Evolutionary conservation across 2,113 vertebrate species (phyloP).

Genomic region (Fregata magnificens): DNA sequence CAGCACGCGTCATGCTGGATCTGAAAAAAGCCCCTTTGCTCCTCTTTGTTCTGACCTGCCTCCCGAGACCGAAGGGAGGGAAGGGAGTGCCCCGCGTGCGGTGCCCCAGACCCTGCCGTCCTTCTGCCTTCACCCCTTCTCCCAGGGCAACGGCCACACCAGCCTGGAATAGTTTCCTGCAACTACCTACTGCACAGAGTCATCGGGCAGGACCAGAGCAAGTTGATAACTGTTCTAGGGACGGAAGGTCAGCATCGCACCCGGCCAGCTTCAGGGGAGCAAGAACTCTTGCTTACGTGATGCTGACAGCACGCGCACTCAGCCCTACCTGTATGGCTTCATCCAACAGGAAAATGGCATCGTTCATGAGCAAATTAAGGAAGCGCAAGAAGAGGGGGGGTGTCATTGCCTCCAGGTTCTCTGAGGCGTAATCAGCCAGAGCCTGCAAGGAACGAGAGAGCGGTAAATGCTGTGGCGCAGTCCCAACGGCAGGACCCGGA

Average conservation of each 20-base stretch:
- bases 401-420: constrained; percentile 97
- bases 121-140: background rate
- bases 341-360: constrained; percentile 95
- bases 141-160: background rate
- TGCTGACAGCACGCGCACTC: fast-evolving
- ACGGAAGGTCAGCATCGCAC: background rate
- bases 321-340: constrained; percentile 95
- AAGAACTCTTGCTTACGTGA: background rate
- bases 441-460: constrained; percentile 66
- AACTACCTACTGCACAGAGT: background rate
- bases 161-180: background rate
- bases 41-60: background rate
- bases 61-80: background rate
- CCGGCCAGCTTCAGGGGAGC: fast-evolving
- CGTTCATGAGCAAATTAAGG: constrained; percentile 96
- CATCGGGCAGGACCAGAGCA: background rate
- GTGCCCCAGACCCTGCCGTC: background rate
- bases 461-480: background rate
- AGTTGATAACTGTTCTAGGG: background rate
- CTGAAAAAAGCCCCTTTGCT: background rate
- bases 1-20: background rate
- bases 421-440: constrained; percentile 90
- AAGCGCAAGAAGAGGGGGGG: constrained; percentile 95
- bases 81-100: background rate
- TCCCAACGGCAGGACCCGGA: fast-evolving